phyloP scores from a whole-genome alignment of 2,888 invertebrate species.

The Scrobipalpa costella region DNA sequence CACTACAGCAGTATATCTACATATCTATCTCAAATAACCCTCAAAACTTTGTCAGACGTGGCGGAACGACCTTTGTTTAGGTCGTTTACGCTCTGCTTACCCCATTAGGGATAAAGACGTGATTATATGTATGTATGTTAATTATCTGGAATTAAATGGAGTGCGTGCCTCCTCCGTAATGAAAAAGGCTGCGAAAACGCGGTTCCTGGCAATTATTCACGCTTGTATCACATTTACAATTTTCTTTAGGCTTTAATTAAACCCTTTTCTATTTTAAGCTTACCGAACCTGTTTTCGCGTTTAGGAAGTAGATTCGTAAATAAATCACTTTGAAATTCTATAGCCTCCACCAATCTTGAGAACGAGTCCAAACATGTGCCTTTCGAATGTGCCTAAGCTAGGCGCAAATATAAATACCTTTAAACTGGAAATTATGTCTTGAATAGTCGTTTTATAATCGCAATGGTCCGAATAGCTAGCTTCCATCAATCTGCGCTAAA shows the following conservation, averaged over 20 bases:
- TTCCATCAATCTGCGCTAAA: slow-evolving; percentile 5
- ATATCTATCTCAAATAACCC: too few relatives aligned
- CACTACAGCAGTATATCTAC: not conserved
- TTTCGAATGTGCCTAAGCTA: not conserved
- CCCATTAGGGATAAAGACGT: too few relatives aligned
- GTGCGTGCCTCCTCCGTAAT: not conserved
- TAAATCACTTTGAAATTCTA: slow-evolving; percentile 10
- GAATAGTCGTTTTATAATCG: not conserved
- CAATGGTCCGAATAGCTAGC: not conserved
- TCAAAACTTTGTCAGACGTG: too few relatives aligned
- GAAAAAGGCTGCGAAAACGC: not conserved
- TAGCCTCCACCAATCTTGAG: not conserved
- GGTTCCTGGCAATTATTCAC: slow-evolving; percentile 12
- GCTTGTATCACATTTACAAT: slow-evolving; percentile 17
- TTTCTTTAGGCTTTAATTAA: slow-evolving; percentile 15
- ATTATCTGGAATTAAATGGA: not conserved
- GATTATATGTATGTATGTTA: too few relatives aligned
- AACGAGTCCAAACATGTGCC: not conserved
- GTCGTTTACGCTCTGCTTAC: too few relatives aligned
- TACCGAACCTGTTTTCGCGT: not conserved
- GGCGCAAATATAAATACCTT: not conserved
- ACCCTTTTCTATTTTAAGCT: slow-evolving; percentile 7
- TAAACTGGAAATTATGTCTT: not conserved
- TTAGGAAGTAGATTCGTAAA: not conserved
- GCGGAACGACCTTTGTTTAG: too few relatives aligned